These are phyloP conservation scores for Luperina nickerlii DNA, from an alignment of 2,888 invertebrate genomes.

Conservation along the genomic window DNA sequence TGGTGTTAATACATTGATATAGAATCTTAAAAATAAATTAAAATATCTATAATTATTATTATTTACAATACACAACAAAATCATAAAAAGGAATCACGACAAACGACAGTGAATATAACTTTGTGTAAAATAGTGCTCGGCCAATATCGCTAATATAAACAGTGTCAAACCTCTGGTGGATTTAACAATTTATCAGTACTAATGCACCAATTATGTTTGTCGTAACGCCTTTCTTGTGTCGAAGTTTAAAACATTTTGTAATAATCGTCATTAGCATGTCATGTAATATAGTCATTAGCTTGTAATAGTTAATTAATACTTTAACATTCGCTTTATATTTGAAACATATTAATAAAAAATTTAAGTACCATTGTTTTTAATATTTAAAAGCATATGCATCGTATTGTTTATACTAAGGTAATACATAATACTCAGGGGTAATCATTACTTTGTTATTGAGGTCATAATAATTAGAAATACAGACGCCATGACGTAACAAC, in stretches of 20 bases:
- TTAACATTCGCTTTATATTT: conserved; percentile 61
- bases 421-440: conserved; percentile 67
- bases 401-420: conserved; percentile 60
- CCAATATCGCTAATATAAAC: conserved; percentile 66
- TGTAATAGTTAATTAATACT: conserved; percentile 79
- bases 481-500: conserved; percentile 73
- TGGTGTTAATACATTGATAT: conserved; percentile 84
- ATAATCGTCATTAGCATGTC: conserved; percentile 74
- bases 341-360: conserved; percentile 68
- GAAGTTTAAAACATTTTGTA: conserved; percentile 70
- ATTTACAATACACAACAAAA: conserved; percentile 78
- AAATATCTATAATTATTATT: conserved; percentile 75
- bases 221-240: conserved; percentile 74
- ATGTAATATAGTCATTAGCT: conserved; percentile 70
- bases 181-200: conserved; percentile 63
- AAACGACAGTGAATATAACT: conserved; percentile 64
- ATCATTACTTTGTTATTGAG: conserved; percentile 65
- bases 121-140: conserved; percentile 58
- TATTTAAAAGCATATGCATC: conserved; percentile 59
- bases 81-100: conserved; percentile 74
- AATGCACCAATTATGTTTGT: conserved; percentile 67
- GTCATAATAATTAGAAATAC: conserved; percentile 69
- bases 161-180: conserved; percentile 65
- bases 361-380: conserved; percentile 79
- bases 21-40: conserved; percentile 80